Conservation (phyloP, 2,888 invertebrate genomes). For the Cantharis nigra region DNA sequence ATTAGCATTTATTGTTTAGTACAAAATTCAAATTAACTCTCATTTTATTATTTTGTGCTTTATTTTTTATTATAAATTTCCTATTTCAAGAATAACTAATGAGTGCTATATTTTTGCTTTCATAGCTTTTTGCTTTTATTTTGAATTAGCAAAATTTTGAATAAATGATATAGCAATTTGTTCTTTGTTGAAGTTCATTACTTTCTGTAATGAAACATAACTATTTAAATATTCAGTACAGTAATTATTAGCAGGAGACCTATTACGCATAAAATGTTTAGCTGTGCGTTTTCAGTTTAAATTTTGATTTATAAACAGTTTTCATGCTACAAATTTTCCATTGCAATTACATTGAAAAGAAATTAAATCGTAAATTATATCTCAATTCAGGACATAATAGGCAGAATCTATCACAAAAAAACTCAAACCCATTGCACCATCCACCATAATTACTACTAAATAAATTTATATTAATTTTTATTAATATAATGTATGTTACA, state of each 20-base stretch:
- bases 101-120: background rate
- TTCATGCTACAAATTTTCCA: background rate
- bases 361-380: background rate
- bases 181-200: constrained; percentile 1
- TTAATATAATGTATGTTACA: no score
- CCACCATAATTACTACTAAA: no score
- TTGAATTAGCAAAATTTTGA: constrained; percentile 1
- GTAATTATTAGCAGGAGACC: constrained; percentile 10
- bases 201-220: constrained; percentile 7
- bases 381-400: background rate
- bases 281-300: constrained; percentile 7
- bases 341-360: background rate
- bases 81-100: background rate
- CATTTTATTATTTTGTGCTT: background rate
- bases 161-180: constrained; percentile 11
- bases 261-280: constrained; percentile 10
- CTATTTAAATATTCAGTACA: constrained; percentile 15
- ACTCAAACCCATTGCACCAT: background rate
- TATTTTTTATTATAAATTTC: background rate
- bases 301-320: constrained; percentile 1
- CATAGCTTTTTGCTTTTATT: background rate
- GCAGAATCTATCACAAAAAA: background rate
- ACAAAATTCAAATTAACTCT: background rate
- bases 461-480: no score
- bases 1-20: background rate